These are phyloP conservation scores for Bombus picipes DNA, from an alignment of 1,140 invertebrate species.

Conservation along the genomic window DNA sequence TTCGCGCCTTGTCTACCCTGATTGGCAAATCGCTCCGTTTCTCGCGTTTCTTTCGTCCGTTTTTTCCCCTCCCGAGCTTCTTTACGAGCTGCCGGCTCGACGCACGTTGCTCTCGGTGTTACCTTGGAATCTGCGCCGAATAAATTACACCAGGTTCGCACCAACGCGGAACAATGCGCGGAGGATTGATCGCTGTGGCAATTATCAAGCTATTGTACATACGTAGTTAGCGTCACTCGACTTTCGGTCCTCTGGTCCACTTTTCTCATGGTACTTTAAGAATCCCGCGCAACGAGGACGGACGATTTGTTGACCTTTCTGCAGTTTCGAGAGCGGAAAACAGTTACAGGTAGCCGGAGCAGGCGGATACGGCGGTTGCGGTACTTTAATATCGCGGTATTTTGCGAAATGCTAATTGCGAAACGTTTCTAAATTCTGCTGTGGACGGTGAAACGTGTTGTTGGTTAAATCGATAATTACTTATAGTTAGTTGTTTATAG, in stretches of 20 bases:
- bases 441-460: too few relatives aligned
- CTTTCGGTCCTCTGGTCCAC: neutral
- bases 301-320: too few relatives aligned
- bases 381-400: too few relatives aligned
- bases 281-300: neutral
- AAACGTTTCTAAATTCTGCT: too few relatives aligned
- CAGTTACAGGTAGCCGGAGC: too few relatives aligned
- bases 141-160: constrained; percentile 11
- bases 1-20: constrained; percentile 31
- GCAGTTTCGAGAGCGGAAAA: too few relatives aligned
- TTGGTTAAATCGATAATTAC: too few relatives aligned
- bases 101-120: neutral
- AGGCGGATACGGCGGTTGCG: too few relatives aligned
- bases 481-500: too few relatives aligned
- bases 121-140: constrained; percentile 9
- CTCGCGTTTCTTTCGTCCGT: constrained; percentile 19
- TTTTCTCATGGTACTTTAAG: neutral
- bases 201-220: neutral
- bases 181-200: neutral
- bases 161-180: constrained; percentile 4
- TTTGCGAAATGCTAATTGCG: too few relatives aligned
- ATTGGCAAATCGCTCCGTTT: constrained; percentile 33
- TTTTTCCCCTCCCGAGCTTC: neutral
- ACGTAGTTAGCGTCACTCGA: neutral
- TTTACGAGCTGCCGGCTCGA: neutral